A percentile compares a stretch with the other conserved stretches of the same genome.
phyloP scores from a whole-genome alignment of 2,888 invertebrate species.

The Ormyrus pomaceus region DNA sequence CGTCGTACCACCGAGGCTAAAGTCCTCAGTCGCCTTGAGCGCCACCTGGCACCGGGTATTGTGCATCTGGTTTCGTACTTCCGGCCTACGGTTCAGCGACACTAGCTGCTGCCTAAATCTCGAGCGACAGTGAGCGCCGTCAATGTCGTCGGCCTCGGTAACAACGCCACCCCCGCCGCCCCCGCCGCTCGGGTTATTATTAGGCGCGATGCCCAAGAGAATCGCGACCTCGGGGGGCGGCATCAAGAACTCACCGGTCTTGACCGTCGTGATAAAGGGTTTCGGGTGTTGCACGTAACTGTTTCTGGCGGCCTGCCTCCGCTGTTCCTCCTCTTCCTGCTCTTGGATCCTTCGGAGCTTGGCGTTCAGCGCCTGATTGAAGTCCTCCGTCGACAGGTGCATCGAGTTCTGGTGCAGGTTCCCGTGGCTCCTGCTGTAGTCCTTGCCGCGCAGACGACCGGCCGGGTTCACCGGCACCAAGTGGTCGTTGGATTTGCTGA shows the following conservation, averaged over 20 bases:
- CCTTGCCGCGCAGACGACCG: conserved; percentile 67
- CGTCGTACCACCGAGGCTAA: conserved; percentile 65
- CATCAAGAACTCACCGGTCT: conserved; percentile 86
- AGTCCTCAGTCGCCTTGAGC: conserved; percentile 71
- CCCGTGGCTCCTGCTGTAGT: conserved; percentile 65
- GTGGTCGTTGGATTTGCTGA: conserved; percentile 71
- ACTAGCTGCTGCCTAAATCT: conserved; percentile 67
- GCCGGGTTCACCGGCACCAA: conserved; percentile 55
- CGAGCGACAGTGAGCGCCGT: conserved; percentile 61
- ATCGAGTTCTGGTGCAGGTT: conserved; percentile 66
- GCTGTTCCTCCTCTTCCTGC: conserved; percentile 74
- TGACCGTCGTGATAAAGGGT: conserved; percentile 89
- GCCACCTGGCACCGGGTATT: conserved; percentile 69
- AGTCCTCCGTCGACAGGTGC: conserved; percentile 77
- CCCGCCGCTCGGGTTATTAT: conserved; percentile 45
- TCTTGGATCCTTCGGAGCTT: conserved; percentile 84
- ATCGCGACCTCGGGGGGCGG: conserved; percentile 85
- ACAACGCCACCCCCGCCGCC: no score
- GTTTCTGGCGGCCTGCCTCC: conserved; percentile 55
- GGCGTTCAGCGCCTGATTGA: conserved; percentile 84
- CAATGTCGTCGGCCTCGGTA: conserved; percentile 58
- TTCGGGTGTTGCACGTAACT: conserved; percentile 65
- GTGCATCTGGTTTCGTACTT: conserved; percentile 62
- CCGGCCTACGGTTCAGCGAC: conserved; percentile 61
- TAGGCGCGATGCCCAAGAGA: conserved; percentile 79